Evolutionary conservation across 2,797 vertebrate species (phyloP), one percentile per base, ranked within the genome.

Genomic region (Ispidina picta): DNA sequence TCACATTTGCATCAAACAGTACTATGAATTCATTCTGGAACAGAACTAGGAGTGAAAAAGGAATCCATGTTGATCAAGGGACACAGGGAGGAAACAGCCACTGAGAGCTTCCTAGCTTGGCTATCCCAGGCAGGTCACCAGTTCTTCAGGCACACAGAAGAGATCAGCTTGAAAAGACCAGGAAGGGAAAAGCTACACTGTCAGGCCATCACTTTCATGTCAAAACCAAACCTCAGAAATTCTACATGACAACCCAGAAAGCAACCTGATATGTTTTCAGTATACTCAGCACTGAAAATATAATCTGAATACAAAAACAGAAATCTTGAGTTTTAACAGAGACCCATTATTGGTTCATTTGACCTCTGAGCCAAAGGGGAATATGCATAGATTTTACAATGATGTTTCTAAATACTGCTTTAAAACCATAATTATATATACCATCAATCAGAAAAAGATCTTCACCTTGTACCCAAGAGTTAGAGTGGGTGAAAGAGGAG

Each of bases 261-360:
- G 44, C 79, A 87, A 64, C 3, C 6, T 55, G 48, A 49, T 54
- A 52, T 46, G 77, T 35, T 64, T 89, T 29, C 10, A 21, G 2
- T 31, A 56, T 49, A 49, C 46, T 94, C 18, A 41, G 12, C 16
- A 86, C n/a, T 90, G 58, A 85, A 65, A 88, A 83, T 84, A 81
- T 33, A 93, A 48, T 83, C 64, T 60, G 9, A 63, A 79, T 46
- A 43, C 39, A 83, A 75, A 71, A 25, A 56, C 14, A n/a, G 25
- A 92, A 83, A 89, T 63, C 23, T 87, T 39, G n/a, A 71, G 54
- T 86, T 64, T 87, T 88, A 68, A 88, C 52, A 29, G 31, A 60
- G 43, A 83, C 54, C 51, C 76, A 51, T 64, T 74, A 78, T 74
- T 92, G 69, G 18, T 88, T 66, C 58, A 52, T 88, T 91, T 90